A percentile compares a stretch with the other conserved stretches of the same genome.
phyloP scores from a whole-genome alignment of 2,797 vertebrate genomes.

The Lepilemur ruficaudatus region DNA sequence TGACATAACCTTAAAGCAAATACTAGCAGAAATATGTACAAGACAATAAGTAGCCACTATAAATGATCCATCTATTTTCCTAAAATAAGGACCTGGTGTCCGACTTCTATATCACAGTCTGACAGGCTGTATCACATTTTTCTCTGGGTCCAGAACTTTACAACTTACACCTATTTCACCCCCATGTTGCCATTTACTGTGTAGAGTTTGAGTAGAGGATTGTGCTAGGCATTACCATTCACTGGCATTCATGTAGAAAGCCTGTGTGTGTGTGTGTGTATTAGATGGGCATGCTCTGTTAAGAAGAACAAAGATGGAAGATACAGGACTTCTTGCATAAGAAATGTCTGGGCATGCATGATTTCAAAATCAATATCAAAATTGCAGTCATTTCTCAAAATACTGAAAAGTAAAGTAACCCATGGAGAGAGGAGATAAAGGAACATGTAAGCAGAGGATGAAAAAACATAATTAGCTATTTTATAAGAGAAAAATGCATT shows the following conservation, averaged over 20 bases:
- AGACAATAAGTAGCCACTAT: background rate
- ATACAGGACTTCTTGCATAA: background rate
- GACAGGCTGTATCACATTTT: background rate
- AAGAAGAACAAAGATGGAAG: conserved; percentile 27
- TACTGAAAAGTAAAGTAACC: conserved; percentile 18
- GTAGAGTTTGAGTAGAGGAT: background rate
- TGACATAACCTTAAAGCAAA: background rate
- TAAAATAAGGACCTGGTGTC: background rate
- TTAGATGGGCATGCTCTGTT: background rate
- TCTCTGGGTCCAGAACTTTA: background rate
- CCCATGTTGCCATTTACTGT: background rate
- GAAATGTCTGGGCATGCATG: background rate
- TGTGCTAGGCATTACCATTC: background rate
- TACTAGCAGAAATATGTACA: background rate
- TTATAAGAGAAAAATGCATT: conserved; percentile 25
- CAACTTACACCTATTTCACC: background rate
- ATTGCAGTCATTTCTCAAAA: conserved; percentile 49
- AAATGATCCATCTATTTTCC: background rate
- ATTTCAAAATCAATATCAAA: conserved; percentile 62
- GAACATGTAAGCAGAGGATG: background rate
- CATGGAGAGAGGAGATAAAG: conserved; percentile 34
- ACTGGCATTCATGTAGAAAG: background rate
- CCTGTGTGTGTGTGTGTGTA: background rate
- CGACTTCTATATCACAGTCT: background rate
- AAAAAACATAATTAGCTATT: conserved; percentile 20